Evolutionary conservation across 2,888 invertebrate species (phyloP).

Genomic region (Rhopalosiphum nymphaeae): DNA sequence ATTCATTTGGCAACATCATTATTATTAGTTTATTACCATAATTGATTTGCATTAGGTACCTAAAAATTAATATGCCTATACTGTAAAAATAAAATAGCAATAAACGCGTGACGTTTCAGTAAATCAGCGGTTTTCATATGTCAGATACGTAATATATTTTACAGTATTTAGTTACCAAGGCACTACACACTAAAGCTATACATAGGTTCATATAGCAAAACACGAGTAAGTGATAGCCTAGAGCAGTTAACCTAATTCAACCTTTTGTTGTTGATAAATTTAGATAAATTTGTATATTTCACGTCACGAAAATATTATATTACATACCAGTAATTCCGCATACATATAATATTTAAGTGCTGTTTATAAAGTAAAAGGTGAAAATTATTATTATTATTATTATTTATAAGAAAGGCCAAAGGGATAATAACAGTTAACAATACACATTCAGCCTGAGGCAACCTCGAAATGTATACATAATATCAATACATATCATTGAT

Average conservation of each 20-base stretch:
- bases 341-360: background rate
- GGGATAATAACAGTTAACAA: background rate
- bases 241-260: background rate
- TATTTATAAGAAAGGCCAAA: background rate
- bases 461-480: background rate
- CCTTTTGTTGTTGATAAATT: background rate
- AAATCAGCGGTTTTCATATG: background rate
- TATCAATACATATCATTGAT: background rate
- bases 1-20: background rate
- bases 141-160: background rate
- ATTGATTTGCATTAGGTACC: background rate
- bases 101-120: background rate
- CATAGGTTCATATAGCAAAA: background rate
- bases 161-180: background rate
- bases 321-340: background rate
- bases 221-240: background rate
- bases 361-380: background rate
- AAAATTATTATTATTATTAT: background rate
- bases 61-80: background rate
- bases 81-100: background rate
- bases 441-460: background rate
- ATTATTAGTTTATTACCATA: background rate
- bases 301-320: background rate
- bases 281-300: background rate
- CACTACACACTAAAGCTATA: background rate